Evolutionary conservation across 2,888 invertebrate species (phyloP), one percentile per base, ranked within the genome.

Genomic region (Pterobdella sp.): DNA sequence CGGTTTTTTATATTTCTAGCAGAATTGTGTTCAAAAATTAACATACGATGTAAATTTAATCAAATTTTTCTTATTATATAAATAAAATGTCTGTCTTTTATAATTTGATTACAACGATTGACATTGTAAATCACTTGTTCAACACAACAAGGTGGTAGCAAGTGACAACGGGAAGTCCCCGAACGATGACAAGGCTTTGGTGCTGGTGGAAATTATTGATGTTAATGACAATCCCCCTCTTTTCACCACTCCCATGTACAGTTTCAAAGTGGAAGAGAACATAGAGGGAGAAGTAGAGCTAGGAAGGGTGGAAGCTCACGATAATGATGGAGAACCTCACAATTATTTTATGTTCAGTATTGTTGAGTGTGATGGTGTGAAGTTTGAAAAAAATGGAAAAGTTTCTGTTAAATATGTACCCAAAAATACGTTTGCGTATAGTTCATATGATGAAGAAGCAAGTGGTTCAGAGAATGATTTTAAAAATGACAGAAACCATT

Each of bases 221-320:
- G 71, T 63, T 37, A 71, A 71, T 36, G 71, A 71, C 37, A 52
- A 71, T n/a, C 52, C 71, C 2, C 71, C 71, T 14, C 31, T 60
- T 22, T 71, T 71, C 63, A 60, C 71, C 26, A 1, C 63, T 10
- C n/a, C 35, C 14, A 14, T 36, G 35, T 71, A 56, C 63, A 60
- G 35, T 35, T 71, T 71, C 63, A 52, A 37, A 1, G 18, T 71
- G 26, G n/a, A 3, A n/a, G 71, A 71, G 56, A 71, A 71, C 71
- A 31, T n/a, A 1, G 56, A 52, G 2, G 35, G 31, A 63, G 35
- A 18, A 3, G 31, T 32, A 1, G 71, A 60, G 63, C 35, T 71
- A 29, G 71, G 71, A 18, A 32, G 63, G 35, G 71, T 71, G 56
- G 34, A n/a, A n/a, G 71, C 71, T 22, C n/a, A n/a, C n/a, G 71